A percentile compares a stretch with the other conserved stretches of the same genome.
Conservation (phyloP, 2,113 vertebrate species). For the Prionailurus viverrinus region DNA sequence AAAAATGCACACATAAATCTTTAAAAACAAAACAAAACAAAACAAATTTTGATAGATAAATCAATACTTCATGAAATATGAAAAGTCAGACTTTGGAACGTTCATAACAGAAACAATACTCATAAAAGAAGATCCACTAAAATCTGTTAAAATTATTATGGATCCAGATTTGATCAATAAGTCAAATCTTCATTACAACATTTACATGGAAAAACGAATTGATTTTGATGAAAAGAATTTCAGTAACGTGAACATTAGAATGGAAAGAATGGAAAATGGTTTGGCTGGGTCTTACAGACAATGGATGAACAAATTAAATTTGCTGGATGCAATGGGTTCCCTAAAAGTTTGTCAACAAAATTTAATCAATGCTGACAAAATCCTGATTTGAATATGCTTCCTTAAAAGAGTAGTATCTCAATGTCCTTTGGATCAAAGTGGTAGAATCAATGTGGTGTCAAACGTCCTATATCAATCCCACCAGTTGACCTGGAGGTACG, state of each 20-base stretch:
- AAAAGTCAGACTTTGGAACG: not conserved
- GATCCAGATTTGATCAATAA: not conserved
- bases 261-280: not conserved
- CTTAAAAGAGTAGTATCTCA: not conserved
- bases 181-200: slow-evolving; percentile 47
- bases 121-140: slow-evolving; percentile 13
- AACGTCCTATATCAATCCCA: not conserved
- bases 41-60: not conserved
- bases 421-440: not conserved
- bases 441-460: not conserved
- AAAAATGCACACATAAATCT: not conserved
- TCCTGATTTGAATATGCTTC: slow-evolving; percentile 36
- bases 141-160: not conserved
- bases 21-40: not conserved
- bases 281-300: not conserved
- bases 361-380: not conserved
- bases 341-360: slow-evolving; percentile 44
- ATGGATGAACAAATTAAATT: not conserved
- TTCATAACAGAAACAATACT: not conserved
- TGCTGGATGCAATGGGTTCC: not conserved
- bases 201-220: not conserved
- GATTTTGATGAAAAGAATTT: slow-evolving; percentile 54
- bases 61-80: slow-evolving; percentile 13
- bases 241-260: not conserved
- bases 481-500: not conserved